Base-by-base conservation (phyloP, 2,888 invertebrate species). In the Pseudolycoriella hygida region DNA sequence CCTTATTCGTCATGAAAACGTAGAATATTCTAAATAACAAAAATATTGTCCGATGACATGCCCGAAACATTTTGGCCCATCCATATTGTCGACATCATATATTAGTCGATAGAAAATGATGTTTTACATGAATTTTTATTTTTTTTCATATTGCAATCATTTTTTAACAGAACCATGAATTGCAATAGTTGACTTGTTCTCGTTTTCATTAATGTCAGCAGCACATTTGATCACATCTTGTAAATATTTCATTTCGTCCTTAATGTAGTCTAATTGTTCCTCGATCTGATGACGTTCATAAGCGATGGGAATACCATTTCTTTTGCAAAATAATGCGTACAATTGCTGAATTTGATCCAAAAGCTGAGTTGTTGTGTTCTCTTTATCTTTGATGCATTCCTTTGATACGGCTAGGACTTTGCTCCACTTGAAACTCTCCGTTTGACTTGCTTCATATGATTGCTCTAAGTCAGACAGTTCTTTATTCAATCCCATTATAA, bases 401-500 rank as follows among this genome's bases (percentile, higher is more conserved):
- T 63, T 64, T 25, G 60, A 56, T 3, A 50, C 50, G 1, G 56
- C 54, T 10, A 64, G 37, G 8, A 59, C 56, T 43, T 57, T 62
- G 46, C 65, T 64, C 61, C 62, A 64, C 42, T 56, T 59, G 0
- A 59, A 50, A 19, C 60, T 58, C 39, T 58, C 55, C 1, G 52
- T 47, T 1, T 55, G 55, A 2, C 62, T 55, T 10, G 56, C 45
- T 19, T 57, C 57, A 20, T 62, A 64, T 1, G 55, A 55, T n/a
- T 61, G 55, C 50, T 64, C 62, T 47, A 65, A 44, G 30, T 59
- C 55, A 12, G 57, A 56, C 6, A 64, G 48, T 48, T 64, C 59
- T 44, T 61, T 65, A 46, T 62, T 62, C 0, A 65, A 51, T 0
- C 64, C 64, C 46, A 66, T 47, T 0, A 64, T 55, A 0, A 57